Base-by-base conservation (phyloP, 1,140 invertebrate genomes). In the Plectus sambesii region DNA sequence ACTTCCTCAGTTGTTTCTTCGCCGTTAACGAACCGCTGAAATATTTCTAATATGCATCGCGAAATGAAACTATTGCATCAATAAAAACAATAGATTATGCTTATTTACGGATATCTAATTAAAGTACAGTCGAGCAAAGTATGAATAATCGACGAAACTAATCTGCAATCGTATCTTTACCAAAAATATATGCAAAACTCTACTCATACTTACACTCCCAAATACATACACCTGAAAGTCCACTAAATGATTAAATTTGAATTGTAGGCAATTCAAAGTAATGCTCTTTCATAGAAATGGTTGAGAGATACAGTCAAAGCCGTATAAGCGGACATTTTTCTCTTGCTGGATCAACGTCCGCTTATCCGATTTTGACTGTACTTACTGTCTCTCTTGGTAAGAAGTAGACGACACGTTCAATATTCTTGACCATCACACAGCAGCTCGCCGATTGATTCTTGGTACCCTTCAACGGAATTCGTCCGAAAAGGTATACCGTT, bases 401-500 rank as follows among this genome's bases (percentile, higher is more conserved):
- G 8, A 96, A 62, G 72, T 80, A 92, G 42, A 96, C 72, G 61
- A 80, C 78, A 35, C 87, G 76, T 42, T 83, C 78, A 43, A 96
- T 82, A 70, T 92, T 87, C 68, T 83, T 84, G 0, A 96, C 80
- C 23, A 79, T 77, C 1, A 94, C 73, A 74, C 87, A 93, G 66
- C 87, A 90, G 36, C 87, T 92, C 3, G 81, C 76, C 70, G 79
- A 82, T 3, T 76, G 71, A n/a, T n/a, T n/a, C 53, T 82, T 80
- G 3, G 76, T 74, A 20, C 77, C 77, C 46, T 82, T 78, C n/a
- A 81, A 73, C 71, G 77, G 84, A 5, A 87, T 80, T 73, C 93
- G 92, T 0, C 92, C 90, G 74, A 97, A 96, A 3, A 97, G 70
- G 65, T 83, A 90, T 15, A 97, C 82, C 15, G 80, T 79, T 27